Evolutionary conservation across 2,113 vertebrate species (phyloP), one percentile per base, ranked within the genome.

Genomic region (Oophaga pumilio): DNA sequence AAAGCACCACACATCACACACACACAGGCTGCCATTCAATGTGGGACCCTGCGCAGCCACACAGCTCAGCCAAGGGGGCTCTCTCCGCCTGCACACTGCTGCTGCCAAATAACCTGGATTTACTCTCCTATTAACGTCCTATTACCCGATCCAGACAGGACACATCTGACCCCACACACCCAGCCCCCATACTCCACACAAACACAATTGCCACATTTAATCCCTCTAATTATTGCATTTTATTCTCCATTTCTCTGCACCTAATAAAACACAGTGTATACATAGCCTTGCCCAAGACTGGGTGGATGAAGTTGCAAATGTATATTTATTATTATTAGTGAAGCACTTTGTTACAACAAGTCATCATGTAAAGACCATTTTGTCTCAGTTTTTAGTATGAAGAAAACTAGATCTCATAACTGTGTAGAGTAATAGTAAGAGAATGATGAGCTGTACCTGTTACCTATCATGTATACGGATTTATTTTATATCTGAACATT

Each of bases 1-100:
- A 92, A 78, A 89, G 92, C 91, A 95, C 94, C 91, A 92, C 92
- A 92, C 92, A 91, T 91, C 95, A 77, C 84, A 77, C 84, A 85
- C 64, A 92, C 92, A 82, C 90, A 90, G 93, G 80, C 91, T 91
- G 79, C 89, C 85, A 83, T 85, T 83, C 91, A 74, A 90, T 91
- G 89, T 82, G 91, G 90, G 91, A 91, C 90, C 90, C 90, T 33
- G 89, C 91, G 85, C 91, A 93, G 90, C 90, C 91, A 91, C 85
- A 57, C 79, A 56, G 76, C 77, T 74, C n/a, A 86, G 90, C 68
- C 90, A 89, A 88, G 90, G 89, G 89, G 84, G 88, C 59, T 24
- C 20, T 52, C 66, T 26, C 49, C 8, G 43, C 50, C 74, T 88
- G 74, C 86, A 90, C 90, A 64, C 53, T 24, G 74, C 77, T 15